Evolutionary conservation across 1,140 invertebrate species (phyloP), one percentile per base, ranked within the genome.

Genomic region (Papilio aristodemus): DNA sequence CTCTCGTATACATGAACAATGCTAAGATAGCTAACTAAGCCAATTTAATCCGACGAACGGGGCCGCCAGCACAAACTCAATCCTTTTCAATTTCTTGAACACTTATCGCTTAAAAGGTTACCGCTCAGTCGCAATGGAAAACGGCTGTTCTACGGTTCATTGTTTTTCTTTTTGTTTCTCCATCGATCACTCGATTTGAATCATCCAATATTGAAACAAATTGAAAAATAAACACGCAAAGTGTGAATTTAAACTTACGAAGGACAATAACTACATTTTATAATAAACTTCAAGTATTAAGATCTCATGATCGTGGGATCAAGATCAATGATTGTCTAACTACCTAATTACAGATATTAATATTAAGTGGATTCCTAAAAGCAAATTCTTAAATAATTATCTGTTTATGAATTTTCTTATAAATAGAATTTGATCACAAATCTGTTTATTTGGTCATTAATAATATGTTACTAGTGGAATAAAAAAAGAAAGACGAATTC

Each of bases 31-130:
- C 68, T 72, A 80, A 84, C 73, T 80, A 77, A 83, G 75, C 78
- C 76, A 79, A 74, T 86, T 81, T 79, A 83, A 86, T 81, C 76
- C 75, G 62, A 77, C 74, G 74, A 83, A 76, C 78, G 72, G 63
- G 72, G 66, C 73, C 72, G 71, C 69, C 73, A 71, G 74, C 71
- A 72, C 73, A 74, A 78, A 78, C 72, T 75, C 73, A 79, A 84
- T 80, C 78, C 78, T 81, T 85, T 84, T 86, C 77, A 84, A 84
- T 86, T 84, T 80, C 79, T 78, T 74, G 62, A 73, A 80, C 73
- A 70, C 75, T 85, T 78, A 80, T 82, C 77, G 75, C 72, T 72
- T 63, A 43, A 64, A 68, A 62, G 17, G 27, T 36, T 60, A 37
- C 17, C 59, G 59, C 37, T 17, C 58, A 25, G 32, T 36, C 19